Percentiles rank a stretch among this genome's conserved stretches.
Conservation (phyloP, 2,113 vertebrate species). For the Monopterus albus region DNA sequence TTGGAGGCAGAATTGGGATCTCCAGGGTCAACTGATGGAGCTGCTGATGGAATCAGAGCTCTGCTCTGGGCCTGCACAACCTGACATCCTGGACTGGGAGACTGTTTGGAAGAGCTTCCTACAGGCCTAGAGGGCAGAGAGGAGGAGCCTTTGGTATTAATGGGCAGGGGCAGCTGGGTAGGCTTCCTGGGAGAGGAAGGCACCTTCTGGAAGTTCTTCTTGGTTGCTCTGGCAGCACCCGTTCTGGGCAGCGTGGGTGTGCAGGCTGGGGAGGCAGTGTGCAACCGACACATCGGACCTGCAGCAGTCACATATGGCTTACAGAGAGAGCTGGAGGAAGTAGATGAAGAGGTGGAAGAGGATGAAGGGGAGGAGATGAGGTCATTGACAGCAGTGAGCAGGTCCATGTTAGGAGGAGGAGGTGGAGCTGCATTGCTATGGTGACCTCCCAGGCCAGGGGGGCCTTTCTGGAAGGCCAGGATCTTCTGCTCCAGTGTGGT, state of each 20-base stretch:
- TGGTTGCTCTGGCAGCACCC: slow-evolving; percentile 46
- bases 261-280: slow-evolving; percentile 72
- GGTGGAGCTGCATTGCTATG: slow-evolving; percentile 68
- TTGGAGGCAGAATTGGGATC: slow-evolving; percentile 40
- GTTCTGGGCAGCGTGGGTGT: slow-evolving; percentile 73
- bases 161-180: slow-evolving; percentile 68
- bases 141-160: slow-evolving; percentile 47
- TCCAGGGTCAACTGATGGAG: neutral
- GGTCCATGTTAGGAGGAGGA: slow-evolving; percentile 88
- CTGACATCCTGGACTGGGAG: slow-evolving; percentile 36
- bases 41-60: slow-evolving; percentile 53
- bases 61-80: slow-evolving; percentile 8
- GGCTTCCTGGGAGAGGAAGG: slow-evolving; percentile 67
- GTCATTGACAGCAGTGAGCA: slow-evolving; percentile 86
- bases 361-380: slow-evolving; percentile 74
- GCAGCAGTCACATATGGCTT: slow-evolving; percentile 62
- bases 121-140: slow-evolving; percentile 55
- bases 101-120: slow-evolving; percentile 34
- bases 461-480: slow-evolving; percentile 92
- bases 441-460: slow-evolving; percentile 70
- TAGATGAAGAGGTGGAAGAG: slow-evolving; percentile 56
- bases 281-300: slow-evolving; percentile 67
- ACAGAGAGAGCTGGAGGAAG: slow-evolving; percentile 40
- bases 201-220: slow-evolving; percentile 65
- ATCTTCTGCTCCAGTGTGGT: slow-evolving; percentile 98